These are phyloP conservation scores for Cyanistes caeruleus DNA, from an alignment of 2,113 vertebrate species.

Conservation along the genomic window DNA sequence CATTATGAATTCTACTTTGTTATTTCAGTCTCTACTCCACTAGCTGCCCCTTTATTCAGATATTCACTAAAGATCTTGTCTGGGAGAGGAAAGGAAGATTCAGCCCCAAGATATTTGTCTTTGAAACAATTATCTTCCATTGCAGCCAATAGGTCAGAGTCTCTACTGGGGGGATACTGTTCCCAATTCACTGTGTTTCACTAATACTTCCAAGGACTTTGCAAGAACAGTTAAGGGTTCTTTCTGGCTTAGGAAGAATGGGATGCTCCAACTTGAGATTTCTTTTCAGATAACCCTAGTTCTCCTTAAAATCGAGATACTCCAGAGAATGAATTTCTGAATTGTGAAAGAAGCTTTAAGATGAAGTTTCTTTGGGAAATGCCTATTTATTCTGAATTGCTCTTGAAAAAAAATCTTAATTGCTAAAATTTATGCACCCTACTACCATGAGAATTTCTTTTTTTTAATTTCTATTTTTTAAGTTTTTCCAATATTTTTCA, in stretches of 20 bases:
- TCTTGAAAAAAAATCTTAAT: neutral
- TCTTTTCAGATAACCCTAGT: neutral
- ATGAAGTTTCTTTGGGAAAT: neutral
- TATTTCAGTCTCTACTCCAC: neutral
- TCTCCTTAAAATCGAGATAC: neutral
- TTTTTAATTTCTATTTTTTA: neutral
- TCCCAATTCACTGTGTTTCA: neutral
- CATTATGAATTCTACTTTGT: neutral
- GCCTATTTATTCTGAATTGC: neutral
- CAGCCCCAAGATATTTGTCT: neutral
- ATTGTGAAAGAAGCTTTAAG: neutral
- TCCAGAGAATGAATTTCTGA: neutral
- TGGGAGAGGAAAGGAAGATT: neutral
- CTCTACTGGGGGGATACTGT: neutral
- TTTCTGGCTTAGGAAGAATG: neutral
- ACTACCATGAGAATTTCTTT: neutral
- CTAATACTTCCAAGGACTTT: neutral
- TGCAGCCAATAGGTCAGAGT: neutral
- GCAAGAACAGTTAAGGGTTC: neutral
- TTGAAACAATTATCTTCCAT: neutral
- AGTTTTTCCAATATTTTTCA: neutral
- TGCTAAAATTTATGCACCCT: neutral
- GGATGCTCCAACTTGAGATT: neutral
- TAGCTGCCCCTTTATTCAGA: neutral
- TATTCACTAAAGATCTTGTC: neutral